Base-by-base conservation (phyloP, 2,797 vertebrate genomes). In the Coreius guichenoti region DNA sequence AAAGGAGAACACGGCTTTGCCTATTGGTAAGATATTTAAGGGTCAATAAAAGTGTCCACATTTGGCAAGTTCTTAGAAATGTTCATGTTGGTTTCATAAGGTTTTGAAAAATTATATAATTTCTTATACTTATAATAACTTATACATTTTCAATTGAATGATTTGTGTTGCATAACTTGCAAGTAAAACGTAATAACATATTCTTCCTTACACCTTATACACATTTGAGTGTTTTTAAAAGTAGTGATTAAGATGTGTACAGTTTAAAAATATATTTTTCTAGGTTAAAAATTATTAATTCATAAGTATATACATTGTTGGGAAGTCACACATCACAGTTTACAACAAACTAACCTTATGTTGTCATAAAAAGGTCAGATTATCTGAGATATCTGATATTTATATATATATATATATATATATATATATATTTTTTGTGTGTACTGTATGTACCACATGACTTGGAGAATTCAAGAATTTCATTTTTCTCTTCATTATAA, bases 1-100 rank as follows among this genome's bases (percentile, higher is more conserved):
- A 49, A 76, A 6, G 4, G 5, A 86, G 39, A 43, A 43, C 12
- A 26, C 1, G 39, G 1, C 5, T 45, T 72, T 68, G 56, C 33
- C 29, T 80, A 56, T 74, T 39, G 47, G 67, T 80, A 47, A 68
- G 6, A 7, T 17, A 39, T 72, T 83, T 76, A 63, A 87, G 78
- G 13, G 21, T 39, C 31, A 58, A 58, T 33, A 33, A 75, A n/a
- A 29, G 29, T 74, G 47, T 56, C 21, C 7, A 33, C 47, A 23
- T 13, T 61, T 13, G 56, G 56, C 3, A 54, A 39, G 68, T 70
- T 70, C 68, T 43, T 70, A 43, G 21, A 39, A 43, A 51, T 51
- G 2, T 51, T 51, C 19, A 54, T 54, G 49, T 51, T 51, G 5
- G 17, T 54, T 54, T 19, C 11, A 51, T 21, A 8, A 19, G 3